Evolutionary conservation across 2,797 vertebrate genomes (phyloP).

Genomic region (Diceros bicornis): DNA sequence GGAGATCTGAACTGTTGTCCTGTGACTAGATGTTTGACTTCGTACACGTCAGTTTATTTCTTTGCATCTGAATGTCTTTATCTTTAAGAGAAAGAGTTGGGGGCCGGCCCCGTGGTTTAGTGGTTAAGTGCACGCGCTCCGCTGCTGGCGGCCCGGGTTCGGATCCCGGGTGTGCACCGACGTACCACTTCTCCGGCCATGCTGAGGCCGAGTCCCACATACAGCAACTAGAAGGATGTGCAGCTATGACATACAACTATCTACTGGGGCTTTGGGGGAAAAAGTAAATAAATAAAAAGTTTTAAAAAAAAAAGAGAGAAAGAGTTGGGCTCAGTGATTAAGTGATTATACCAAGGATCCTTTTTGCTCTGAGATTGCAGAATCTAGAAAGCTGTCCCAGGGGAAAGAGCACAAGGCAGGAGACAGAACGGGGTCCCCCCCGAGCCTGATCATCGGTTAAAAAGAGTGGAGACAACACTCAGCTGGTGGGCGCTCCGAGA

Average conservation of each 20-base stretch:
- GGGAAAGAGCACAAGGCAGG: neutral
- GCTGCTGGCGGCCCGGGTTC: too few species aligned
- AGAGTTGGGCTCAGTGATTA: neutral
- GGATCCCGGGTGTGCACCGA: too few species aligned
- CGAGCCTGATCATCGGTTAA: neutral
- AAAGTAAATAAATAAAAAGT: too few species aligned
- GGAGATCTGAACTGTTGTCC: neutral
- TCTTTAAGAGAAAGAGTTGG: neutral
- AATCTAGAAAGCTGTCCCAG: neutral
- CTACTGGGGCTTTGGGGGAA: too few species aligned
- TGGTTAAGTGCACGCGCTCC: too few species aligned
- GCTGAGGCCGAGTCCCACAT: too few species aligned
- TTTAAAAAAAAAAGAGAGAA: too few species aligned
- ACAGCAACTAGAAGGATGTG: too few species aligned
- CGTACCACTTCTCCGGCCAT: too few species aligned
- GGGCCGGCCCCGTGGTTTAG: too few species aligned
- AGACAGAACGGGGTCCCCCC: slow-evolving; percentile 5
- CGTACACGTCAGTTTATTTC: neutral
- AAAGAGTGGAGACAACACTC: neutral
- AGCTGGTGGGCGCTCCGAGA: neutral
- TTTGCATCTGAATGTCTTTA: neutral
- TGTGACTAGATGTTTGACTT: neutral
- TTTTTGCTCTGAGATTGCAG: slow-evolving; percentile 5
- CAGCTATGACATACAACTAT: too few species aligned
- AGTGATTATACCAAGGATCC: neutral